Evolutionary conservation across 2,113 vertebrate genomes (phyloP), one percentile per base, ranked within the genome.

Genomic region (Syngnathus scovelli): DNA sequence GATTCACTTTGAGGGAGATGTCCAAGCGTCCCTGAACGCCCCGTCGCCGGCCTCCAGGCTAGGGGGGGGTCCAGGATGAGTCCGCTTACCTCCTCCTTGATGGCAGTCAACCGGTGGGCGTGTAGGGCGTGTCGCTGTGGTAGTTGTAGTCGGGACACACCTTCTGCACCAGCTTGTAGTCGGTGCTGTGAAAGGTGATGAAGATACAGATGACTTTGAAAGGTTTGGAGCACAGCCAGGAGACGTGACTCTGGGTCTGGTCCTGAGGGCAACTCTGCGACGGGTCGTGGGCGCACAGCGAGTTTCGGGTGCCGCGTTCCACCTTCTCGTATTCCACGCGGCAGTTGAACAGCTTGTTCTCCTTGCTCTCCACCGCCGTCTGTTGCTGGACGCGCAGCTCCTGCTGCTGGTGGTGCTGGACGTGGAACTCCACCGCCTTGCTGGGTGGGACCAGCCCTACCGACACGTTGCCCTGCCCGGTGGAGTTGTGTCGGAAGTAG

Each of bases 181-280:
- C 95, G 87, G 95, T 94, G 91, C 97, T 99, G 93, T 95, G 94
- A 94, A 98, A 99, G 86, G 95, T 95, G 89, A 99, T 95, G 92
- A 98, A 99, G 93, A 99, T 98, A 88, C 97, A 99, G 93, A 99
- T 99, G 90, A 99, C 97, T 87, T 98, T 99, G 88, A 99, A 98
- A 80, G 97, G 97, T 88, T 99, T 99, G 84, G 97, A 96, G 89
- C 97, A 99, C 76, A 98, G 92, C 97, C 97, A 98, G 75, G 96
- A 98, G 48, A 99, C 94, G 0, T 98, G 95, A 83, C 95, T 98
- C 89, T 98, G 96, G 70, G 95, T 99, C 92, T 98, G 97, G 90
- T 98, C 95, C 92, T 97, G 95, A 41, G 95, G 94, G 88, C 97
- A 99, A 81, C 94, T 98, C 92, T 96, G 96, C 69, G 97, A 98